Conservation (phyloP, 2,888 invertebrate genomes). For the Platycnemis pennipes region DNA sequence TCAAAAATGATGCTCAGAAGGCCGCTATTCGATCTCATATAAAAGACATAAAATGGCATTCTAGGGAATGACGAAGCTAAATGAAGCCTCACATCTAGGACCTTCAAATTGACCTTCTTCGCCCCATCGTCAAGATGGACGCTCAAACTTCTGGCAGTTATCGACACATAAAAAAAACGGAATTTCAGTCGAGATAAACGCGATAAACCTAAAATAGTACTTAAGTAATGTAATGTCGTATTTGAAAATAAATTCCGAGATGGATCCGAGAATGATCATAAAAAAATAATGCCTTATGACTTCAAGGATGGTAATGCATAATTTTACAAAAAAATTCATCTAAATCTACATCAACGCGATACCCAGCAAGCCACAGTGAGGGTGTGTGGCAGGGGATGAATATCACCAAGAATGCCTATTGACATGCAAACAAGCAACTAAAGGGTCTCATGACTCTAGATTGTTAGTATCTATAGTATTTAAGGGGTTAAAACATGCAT, state of each 20-base stretch:
- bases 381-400: too few relatives aligned
- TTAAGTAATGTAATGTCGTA: neutral
- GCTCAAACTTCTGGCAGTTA: neutral
- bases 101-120: neutral
- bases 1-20: neutral
- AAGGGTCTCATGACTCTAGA: too few relatives aligned
- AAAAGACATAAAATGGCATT: neutral
- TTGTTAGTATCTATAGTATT: too few relatives aligned
- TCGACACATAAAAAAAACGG: neutral
- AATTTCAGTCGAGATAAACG: neutral
- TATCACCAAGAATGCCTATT: too few relatives aligned
- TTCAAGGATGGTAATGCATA: neutral
- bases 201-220: neutral
- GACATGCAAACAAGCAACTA: too few relatives aligned
- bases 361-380: too few relatives aligned
- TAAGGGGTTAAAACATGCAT: too few relatives aligned
- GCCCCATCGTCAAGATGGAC: neutral
- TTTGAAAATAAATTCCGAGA: neutral
- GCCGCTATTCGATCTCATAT: neutral
- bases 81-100: neutral
- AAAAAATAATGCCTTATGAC: neutral
- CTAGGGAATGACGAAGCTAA: neutral
- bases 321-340: too few relatives aligned
- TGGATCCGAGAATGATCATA: neutral
- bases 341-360: too few relatives aligned